phyloP scores from a whole-genome alignment of 2,888 invertebrate genomes.

The Andrena camellia region DNA sequence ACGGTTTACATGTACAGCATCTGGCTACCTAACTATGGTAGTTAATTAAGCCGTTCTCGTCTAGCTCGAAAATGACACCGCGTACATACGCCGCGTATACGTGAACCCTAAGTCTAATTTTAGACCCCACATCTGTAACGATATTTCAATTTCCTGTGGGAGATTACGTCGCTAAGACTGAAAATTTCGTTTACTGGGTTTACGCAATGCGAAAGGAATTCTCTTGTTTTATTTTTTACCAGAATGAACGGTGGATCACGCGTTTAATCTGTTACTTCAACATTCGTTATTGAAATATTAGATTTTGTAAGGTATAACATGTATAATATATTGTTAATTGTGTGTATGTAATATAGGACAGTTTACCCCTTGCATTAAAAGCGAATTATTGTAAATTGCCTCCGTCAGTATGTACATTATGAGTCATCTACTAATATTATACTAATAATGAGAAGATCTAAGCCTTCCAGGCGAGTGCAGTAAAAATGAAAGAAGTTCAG shows the following conservation, averaged over 20 bases:
- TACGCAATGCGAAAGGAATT: neutral
- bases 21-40: conserved; percentile 2
- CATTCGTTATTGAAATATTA: no score
- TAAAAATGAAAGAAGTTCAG: no score
- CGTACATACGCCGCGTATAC: neutral
- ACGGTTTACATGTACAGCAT: neutral
- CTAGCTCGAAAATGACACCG: neutral
- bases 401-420: no score
- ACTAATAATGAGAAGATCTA: no score
- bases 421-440: no score
- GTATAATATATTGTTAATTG: no score
- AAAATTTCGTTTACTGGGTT: neutral
- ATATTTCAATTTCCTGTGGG: conserved; percentile 29
- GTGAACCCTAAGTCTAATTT: conserved; percentile 41
- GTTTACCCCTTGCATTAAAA: no score
- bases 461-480: no score
- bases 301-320: no score
- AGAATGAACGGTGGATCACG: neutral
- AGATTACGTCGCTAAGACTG: neutral
- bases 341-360: no score
- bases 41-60: neutral
- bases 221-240: neutral
- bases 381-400: no score
- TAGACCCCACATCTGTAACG: conserved; percentile 39
- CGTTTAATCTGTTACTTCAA: no score